phyloP scores from a whole-genome alignment of 2,888 invertebrate genomes.

The Pseudococcus jackbeardsleyi region DNA sequence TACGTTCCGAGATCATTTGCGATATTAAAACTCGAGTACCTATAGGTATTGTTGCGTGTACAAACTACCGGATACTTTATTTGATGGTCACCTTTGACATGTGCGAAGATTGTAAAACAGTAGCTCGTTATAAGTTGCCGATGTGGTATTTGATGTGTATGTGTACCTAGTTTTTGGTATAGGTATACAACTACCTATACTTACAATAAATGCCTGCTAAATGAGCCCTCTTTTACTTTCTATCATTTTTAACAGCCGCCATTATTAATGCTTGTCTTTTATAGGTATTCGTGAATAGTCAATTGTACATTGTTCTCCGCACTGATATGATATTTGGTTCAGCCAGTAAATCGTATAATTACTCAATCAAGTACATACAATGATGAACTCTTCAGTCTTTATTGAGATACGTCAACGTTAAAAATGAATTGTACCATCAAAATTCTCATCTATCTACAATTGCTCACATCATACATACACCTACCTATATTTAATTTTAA shows the following conservation, averaged over 20 bases:
- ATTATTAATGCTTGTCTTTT: not conserved
- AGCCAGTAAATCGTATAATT: not conserved
- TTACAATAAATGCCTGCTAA: not conserved
- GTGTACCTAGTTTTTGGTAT: too few species aligned
- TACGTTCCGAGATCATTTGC: not conserved
- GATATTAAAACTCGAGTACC: not conserved
- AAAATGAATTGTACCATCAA: not conserved
- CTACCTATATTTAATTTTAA: too few species aligned
- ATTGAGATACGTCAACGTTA: not conserved
- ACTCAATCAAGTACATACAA: not conserved
- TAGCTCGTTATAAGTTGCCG: constrained; percentile 6
- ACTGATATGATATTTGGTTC: not conserved
- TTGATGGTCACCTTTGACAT: constrained; percentile 15
- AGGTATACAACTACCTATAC: too few species aligned
- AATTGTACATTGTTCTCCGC: not conserved
- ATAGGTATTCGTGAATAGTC: not conserved
- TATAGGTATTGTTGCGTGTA: not conserved
- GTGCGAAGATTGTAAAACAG: constrained; percentile 6
- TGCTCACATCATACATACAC: too few species aligned
- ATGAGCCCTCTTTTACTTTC: not conserved
- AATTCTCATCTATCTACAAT: too few species aligned
- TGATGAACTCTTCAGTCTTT: not conserved
- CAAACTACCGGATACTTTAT: constrained; percentile 24
- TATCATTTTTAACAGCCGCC: not conserved
- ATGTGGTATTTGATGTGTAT: too few species aligned